A percentile compares a stretch with the other conserved stretches of the same genome.
phyloP scores from a whole-genome alignment of 1,140 invertebrate species.

The Anastatus disparis region DNA sequence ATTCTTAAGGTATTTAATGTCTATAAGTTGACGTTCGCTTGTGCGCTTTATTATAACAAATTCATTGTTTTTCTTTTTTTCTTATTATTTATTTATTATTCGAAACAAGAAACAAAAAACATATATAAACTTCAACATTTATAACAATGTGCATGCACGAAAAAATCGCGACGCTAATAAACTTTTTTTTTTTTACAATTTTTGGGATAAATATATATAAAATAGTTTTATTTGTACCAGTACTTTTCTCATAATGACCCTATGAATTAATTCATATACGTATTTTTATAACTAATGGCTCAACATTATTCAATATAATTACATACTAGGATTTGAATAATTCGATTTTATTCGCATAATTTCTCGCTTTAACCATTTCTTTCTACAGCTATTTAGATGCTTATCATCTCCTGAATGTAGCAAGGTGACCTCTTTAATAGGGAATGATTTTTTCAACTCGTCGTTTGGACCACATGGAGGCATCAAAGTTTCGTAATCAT shows the following conservation, averaged over 20 bases:
- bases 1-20: conserved; percentile 26
- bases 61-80: conserved; percentile 2
- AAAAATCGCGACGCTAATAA: conserved; percentile 12
- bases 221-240: neutral
- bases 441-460: conserved; percentile 41
- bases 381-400: conserved; percentile 45
- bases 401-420: conserved; percentile 35
- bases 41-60: conserved; percentile 25
- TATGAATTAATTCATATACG: neutral
- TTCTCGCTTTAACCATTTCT: conserved; percentile 54
- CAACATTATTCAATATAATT: too few relatives aligned
- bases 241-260: neutral
- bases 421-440: conserved; percentile 15
- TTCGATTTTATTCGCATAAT: conserved; percentile 40
- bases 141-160: conserved; percentile 9
- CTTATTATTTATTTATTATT: conserved; percentile 11
- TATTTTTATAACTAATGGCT: too few relatives aligned
- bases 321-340: conserved; percentile 41
- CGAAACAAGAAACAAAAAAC: conserved; percentile 1
- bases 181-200: conserved; percentile 32
- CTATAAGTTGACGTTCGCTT: neutral
- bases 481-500: conserved; percentile 40
- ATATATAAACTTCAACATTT: conserved; percentile 9
- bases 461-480: conserved; percentile 44
- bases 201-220: conserved; percentile 12